phyloP scores from a whole-genome alignment of 2,113 vertebrate species.

The Scalopus aquaticus region DNA sequence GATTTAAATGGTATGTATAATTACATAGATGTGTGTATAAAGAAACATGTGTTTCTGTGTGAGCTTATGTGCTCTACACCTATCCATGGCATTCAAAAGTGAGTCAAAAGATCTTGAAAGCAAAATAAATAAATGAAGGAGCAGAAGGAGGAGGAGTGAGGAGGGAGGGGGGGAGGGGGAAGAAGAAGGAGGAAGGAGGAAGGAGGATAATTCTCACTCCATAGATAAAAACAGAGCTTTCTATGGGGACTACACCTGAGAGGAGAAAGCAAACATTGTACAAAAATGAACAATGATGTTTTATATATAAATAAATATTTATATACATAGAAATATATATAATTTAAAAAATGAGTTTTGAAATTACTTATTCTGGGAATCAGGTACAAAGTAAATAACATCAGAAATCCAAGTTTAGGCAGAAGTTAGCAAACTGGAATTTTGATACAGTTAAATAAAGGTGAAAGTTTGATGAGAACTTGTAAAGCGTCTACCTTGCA shows the following conservation, averaged over 20 bases:
- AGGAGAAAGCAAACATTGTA: no score
- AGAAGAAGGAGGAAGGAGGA: no score
- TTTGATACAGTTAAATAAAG: not conserved
- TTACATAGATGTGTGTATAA: constrained; percentile 21
- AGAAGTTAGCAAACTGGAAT: not conserved
- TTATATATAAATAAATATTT: no score
- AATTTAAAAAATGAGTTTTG: not conserved
- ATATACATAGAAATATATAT: no score
- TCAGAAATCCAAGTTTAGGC: not conserved
- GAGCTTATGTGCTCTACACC: constrained; percentile 69
- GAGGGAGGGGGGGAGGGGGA: no score
- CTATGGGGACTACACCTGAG: no score
- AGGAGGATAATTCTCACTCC: not conserved
- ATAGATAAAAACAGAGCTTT: not conserved
- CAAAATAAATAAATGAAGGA: not conserved
- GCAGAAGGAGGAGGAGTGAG: no score
- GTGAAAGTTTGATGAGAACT: not conserved
- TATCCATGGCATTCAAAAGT: constrained; percentile 22
- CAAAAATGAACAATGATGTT: no score
- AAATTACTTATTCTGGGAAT: not conserved
- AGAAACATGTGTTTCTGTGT: not conserved
- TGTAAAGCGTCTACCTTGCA: not conserved
- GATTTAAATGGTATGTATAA: constrained; percentile 79
- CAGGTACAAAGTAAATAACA: not conserved
- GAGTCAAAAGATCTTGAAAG: constrained; percentile 47